Base-by-base conservation (phyloP, 1,140 invertebrate species). In the Diorhabda carinulata region DNA sequence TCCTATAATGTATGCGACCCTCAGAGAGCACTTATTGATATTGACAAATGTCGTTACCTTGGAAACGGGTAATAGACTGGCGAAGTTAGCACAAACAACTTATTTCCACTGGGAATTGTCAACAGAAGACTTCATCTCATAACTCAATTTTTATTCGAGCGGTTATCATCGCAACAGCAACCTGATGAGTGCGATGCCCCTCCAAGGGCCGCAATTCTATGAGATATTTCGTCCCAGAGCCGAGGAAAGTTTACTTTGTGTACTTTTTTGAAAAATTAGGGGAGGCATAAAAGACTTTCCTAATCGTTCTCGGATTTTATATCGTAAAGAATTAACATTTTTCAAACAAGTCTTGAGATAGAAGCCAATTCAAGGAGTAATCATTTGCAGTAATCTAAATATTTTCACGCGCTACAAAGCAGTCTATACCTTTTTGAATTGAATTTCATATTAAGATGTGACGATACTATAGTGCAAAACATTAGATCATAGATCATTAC, bases 91-190 rank as follows among this genome's bases (percentile, higher is more conserved):
- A 74, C 76, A 77, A 79, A 78, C 73, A 75, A 77, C 72, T 77
- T 77, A 78, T 78, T 78, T 78, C 77, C 76, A 75, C 72, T 63
- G 77, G 78, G 78, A 76, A 79, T 78, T 78, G 76, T 76, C 76
- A 76, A 77, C 76, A 76, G 78, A 78, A 77, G 77, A 78, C 76
- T 78, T 56, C 58, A 56, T 56, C 75, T 77, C 76, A 78, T 78
- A 79, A 79, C 78, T 79, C 76, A 78, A 78, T 78, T 79, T 77
- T 78, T 77, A 74, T 73, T 68, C 72, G 69, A 60, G 64, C 75
- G 70, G 60, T 63, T 68, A 69, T 77, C 77, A 77, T 77, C 77
- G 72, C 75, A 77, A 77, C 77, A 77, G 76, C 77, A 77, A 77
- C 74, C 74, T 74, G 72, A 71, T 75, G 74, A 75, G 72, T 70